Base-by-base conservation (phyloP, 2,797 vertebrate genomes). In the Bucorvus abyssinicus region DNA sequence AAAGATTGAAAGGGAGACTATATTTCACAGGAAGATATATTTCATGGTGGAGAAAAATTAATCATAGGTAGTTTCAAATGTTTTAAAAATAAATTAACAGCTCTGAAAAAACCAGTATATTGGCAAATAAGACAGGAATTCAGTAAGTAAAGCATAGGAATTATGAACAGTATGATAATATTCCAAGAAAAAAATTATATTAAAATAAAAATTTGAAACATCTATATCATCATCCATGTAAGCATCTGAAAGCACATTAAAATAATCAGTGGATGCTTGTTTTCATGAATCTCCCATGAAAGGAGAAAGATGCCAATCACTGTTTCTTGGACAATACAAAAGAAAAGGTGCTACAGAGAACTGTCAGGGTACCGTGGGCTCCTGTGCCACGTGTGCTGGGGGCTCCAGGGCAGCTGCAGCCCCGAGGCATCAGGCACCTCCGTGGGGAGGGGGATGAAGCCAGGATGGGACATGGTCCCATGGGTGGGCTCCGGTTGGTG, bases 111-210 rank as follows among this genome's bases (percentile, higher is more conserved):
- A 86, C 2, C 18, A 36, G 14, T 9, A 32, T 49, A 36, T 20
- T 71, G 11, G 65, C 27, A 96, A 90, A 64, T 78, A 84, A 93
- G 50, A 44, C 27, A 84, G 44, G 55, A 87, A 90, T 71, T 53
- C 45, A 44, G 30, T 22, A 76, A 82, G 12, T 53, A 83, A 77
- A 91, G 10, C 19, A 53, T 4, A n/a, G 30, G 8, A 45, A 69
- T 80, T 85, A 26, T 61, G 64, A 71, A 74, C 7, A 1, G 13
- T 49, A 57, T 20, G 4, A 67, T 17, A 67, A 22, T 6, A 56
- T 60, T 87, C 56, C 7, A 71, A 68, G 34, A 83, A 68, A 7
- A 60, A 81, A 90, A 80, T n/a, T 12, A 5, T 5, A 82, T 65
- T 45, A 44, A 40, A 86, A 87, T 63, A 14, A 56, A 60, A 49